Evolutionary conservation across 1,140 invertebrate species (phyloP).

Genomic region (Aphelenchoides avenae): DNA sequence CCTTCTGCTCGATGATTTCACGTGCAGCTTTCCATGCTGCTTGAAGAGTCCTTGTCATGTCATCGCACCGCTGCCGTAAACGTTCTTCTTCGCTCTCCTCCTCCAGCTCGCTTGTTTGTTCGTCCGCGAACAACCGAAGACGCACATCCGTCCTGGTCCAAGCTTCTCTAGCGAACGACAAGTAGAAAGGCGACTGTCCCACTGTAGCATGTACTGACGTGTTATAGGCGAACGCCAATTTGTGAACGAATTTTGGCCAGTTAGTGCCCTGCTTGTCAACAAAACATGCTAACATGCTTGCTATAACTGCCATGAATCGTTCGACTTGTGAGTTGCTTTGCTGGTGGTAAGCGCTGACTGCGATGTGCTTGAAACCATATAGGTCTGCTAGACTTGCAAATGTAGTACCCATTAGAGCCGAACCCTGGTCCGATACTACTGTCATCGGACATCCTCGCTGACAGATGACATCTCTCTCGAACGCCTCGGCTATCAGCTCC

Average conservation of each 20-base stretch:
- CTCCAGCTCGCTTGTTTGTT: no score
- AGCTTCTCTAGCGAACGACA: no score
- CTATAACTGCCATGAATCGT: neutral
- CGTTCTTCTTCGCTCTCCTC: no score
- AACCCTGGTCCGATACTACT: constrained; percentile 7
- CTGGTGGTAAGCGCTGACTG: constrained; percentile 2
- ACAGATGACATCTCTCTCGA: constrained; percentile 5
- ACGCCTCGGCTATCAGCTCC: neutral
- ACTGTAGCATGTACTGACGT: no score
- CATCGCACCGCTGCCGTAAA: no score
- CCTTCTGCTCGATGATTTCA: no score
- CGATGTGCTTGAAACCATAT: neutral
- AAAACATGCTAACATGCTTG: neutral
- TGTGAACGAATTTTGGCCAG: neutral
- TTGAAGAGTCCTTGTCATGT: no score
- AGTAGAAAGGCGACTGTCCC: no score
- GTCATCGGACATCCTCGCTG: neutral
- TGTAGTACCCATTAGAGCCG: constrained; percentile 2
- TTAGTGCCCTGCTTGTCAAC: constrained; percentile 5
- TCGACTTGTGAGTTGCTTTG: constrained; percentile 1
- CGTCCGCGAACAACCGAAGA: no score
- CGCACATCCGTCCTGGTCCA: no score
- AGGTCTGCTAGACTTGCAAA: constrained; percentile 3
- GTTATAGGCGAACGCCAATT: constrained; percentile 2
- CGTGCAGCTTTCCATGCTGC: no score